Evolutionary conservation across 2,888 invertebrate species (phyloP).

Genomic region (Chironomus riparius): DNA sequence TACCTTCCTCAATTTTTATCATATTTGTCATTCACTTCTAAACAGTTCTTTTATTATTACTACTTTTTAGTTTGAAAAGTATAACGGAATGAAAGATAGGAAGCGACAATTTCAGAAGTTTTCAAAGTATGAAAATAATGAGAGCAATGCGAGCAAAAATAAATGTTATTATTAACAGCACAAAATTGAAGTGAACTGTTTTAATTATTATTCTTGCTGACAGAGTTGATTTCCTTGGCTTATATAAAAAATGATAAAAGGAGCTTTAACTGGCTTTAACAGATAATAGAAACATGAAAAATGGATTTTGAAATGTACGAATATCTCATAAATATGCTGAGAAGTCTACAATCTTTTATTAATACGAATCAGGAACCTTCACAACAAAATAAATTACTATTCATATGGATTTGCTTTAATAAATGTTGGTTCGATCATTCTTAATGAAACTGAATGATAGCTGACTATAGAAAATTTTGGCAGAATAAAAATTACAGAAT

Average conservation of each 20-base stretch:
- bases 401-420: no score
- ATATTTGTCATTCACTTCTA: background rate
- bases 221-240: background rate
- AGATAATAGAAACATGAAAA: no score
- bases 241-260: no score
- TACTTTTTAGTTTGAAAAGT: background rate
- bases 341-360: background rate
- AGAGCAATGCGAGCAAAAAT: background rate
- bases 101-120: background rate
- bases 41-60: background rate
- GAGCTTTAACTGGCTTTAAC: no score
- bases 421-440: no score
- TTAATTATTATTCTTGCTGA: background rate
- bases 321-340: background rate
- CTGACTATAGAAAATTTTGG: no score
- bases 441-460: no score
- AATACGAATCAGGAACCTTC: background rate
- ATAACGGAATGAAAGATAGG: background rate
- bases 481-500: no score
- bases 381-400: background rate
- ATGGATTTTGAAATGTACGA: no score
- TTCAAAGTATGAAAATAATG: background rate
- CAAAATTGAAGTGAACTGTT: background rate
- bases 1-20: background rate
- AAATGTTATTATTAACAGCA: background rate